Evolutionary conservation across 2,113 vertebrate species (phyloP).

Genomic region (Myanophis thanlyinensis): DNA sequence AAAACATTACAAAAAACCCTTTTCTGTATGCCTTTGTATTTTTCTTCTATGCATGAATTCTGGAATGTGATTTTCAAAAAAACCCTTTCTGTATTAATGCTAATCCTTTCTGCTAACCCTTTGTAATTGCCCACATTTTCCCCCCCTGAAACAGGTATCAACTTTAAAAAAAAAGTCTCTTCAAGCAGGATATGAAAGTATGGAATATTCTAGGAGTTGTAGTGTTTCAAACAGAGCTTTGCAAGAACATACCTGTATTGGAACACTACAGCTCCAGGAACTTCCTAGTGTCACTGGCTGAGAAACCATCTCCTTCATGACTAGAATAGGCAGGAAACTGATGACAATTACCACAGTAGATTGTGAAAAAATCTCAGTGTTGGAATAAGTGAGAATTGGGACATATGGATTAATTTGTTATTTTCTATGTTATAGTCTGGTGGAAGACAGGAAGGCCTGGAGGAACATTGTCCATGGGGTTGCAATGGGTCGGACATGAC

Average conservation of each 20-base stretch:
- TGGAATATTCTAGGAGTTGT: constrained; percentile 67
- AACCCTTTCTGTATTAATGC: neutral
- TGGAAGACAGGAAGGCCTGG: too few relatives aligned
- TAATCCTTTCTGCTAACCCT: constrained; percentile 23
- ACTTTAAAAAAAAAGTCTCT: constrained; percentile 55
- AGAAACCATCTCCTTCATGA: constrained; percentile 38
- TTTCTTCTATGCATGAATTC: neutral
- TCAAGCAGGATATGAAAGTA: constrained; percentile 54
- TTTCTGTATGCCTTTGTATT: neutral
- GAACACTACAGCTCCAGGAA: constrained; percentile 68
- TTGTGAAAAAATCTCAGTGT: constrained; percentile 17
- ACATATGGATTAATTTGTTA: neutral
- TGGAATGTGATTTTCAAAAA: constrained; percentile 5
- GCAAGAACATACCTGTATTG: constrained; percentile 64
- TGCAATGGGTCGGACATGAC: too few relatives aligned
- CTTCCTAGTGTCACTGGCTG: constrained; percentile 56
- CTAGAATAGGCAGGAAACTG: constrained; percentile 23
- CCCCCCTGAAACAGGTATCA: constrained; percentile 48
- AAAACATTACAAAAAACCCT: neutral
- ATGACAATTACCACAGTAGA: constrained; percentile 34
- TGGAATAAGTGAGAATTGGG: constrained; percentile 30
- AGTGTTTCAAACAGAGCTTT: constrained; percentile 71
- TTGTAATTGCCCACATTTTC: constrained; percentile 32
- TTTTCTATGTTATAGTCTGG: constrained; percentile 3
- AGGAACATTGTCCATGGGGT: too few relatives aligned